Evolutionary conservation across 2,797 vertebrate species (phyloP).

Genomic region (Pantherophis vulpinus): DNA sequence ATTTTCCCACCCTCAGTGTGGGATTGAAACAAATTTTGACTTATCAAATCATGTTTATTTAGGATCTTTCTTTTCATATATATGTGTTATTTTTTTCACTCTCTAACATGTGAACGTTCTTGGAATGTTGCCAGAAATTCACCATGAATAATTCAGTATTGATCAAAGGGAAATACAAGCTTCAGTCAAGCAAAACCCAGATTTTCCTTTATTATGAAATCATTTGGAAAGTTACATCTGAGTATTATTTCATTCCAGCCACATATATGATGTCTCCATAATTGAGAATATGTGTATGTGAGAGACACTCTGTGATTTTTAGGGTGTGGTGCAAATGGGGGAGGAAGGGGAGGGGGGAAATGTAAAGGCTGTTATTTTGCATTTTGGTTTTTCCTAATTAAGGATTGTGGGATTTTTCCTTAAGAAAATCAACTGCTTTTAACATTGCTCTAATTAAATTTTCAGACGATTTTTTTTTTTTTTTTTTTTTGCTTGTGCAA

Average conservation of each 20-base stretch:
- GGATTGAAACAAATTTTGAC: not conserved
- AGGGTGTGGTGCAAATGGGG: not conserved
- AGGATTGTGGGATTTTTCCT: slow-evolving; percentile 64
- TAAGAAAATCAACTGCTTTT: slow-evolving; percentile 59
- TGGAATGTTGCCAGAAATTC: slow-evolving; percentile 9
- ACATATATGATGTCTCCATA: slow-evolving; percentile 45
- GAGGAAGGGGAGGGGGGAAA: slow-evolving; percentile 28
- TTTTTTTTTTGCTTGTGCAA: slow-evolving; percentile 63
- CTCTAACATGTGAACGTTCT: not conserved
- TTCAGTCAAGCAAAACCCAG: slow-evolving; percentile 10
- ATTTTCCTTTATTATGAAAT: not conserved
- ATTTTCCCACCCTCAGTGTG: not conserved
- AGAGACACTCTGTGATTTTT: not conserved
- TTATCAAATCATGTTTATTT: not conserved
- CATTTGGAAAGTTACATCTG: slow-evolving; percentile 36
- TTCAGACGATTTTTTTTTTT: slow-evolving; percentile 71
- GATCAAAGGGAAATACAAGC: not conserved
- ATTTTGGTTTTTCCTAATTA: slow-evolving; percentile 69
- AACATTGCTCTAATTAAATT: slow-evolving; percentile 77
- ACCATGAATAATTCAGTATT: slow-evolving; percentile 32
- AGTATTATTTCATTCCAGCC: slow-evolving; percentile 15
- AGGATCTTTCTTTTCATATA: not conserved
- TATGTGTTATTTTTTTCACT: slow-evolving; percentile 1
- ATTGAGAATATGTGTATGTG: not conserved
- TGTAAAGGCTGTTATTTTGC: slow-evolving; percentile 63